A percentile compares a stretch with the other conserved stretches of the same genome.
Evolutionary conservation across 1,140 invertebrate species (phyloP).

Genomic region (Cotesia typhae): DNA sequence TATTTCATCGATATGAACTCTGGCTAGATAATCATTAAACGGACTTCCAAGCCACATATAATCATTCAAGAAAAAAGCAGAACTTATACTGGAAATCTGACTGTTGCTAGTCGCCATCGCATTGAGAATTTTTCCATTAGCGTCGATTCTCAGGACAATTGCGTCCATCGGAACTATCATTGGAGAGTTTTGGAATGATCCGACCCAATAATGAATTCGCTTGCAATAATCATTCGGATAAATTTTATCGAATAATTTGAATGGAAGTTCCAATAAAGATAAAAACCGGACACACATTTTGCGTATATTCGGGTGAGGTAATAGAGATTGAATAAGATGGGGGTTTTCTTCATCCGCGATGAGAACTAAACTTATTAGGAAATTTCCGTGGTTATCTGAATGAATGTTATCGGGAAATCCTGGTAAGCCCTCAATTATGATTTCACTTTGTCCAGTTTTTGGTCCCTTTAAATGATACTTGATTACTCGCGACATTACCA

Average conservation of each 20-base stretch:
- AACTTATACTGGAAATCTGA: slow-evolving; percentile 65
- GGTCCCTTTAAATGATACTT: slow-evolving; percentile 80
- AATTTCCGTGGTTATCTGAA: slow-evolving; percentile 72
- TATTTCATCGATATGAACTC: slow-evolving; percentile 68
- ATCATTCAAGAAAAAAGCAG: slow-evolving; percentile 69
- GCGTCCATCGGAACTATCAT: slow-evolving; percentile 53
- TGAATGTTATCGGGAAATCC: slow-evolving; percentile 85
- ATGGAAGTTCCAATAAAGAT: slow-evolving; percentile 68
- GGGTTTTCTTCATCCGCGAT: slow-evolving; percentile 67
- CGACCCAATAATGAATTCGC: slow-evolving; percentile 66
- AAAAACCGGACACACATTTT: slow-evolving; percentile 70
- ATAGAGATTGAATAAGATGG: slow-evolving; percentile 61
- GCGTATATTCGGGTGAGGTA: slow-evolving; percentile 68
- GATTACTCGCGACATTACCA: slow-evolving; percentile 63
- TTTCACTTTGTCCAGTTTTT: slow-evolving; percentile 76
- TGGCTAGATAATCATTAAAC: slow-evolving; percentile 72
- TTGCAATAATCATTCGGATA: slow-evolving; percentile 71
- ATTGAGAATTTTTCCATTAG: slow-evolving; percentile 73
- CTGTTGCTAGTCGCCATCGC: slow-evolving; percentile 68
- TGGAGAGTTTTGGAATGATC: slow-evolving; percentile 56
- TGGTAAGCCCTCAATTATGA: slow-evolving; percentile 81
- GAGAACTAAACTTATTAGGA: slow-evolving; percentile 71
- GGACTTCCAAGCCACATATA: slow-evolving; percentile 77
- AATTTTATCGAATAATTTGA: slow-evolving; percentile 67
- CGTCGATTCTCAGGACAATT: slow-evolving; percentile 71